Evolutionary conservation across 37 sponge, comb jelly and placozoan genomes (phyloP).

Genomic region (Diacarnus erythraeanus): DNA sequence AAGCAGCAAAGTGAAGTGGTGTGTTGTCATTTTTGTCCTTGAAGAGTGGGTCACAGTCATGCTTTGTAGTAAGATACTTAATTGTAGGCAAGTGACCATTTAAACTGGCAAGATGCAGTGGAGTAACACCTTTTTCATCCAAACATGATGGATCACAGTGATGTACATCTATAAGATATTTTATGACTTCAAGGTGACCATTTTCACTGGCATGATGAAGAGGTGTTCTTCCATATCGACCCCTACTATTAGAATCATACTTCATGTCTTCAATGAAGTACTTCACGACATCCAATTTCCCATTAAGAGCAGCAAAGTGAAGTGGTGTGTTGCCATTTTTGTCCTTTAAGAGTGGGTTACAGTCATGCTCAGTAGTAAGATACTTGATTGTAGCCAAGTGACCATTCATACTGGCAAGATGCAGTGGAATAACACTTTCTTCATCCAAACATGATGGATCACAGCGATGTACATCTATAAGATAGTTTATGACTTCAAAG

Average conservation of each 20-base stretch:
- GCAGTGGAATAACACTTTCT: background rate
- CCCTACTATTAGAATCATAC: background rate
- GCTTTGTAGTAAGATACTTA: background rate
- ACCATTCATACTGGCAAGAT: background rate
- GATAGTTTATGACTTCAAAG: background rate
- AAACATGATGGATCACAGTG: background rate
- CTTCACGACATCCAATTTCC: background rate
- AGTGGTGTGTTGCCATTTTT: background rate
- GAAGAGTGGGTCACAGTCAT: background rate
- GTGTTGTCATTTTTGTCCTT: background rate
- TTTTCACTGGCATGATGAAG: slow-evolving; percentile 7
- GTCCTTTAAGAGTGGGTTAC: background rate
- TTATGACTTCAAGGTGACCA: background rate
- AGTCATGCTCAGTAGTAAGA: background rate
- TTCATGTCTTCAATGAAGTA: background rate
- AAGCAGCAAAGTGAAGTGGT: slow-evolving; percentile 6
- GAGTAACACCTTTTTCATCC: background rate
- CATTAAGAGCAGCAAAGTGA: slow-evolving; percentile 8
- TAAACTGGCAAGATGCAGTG: slow-evolving; percentile 1
- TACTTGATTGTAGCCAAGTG: background rate
- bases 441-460: background rate
- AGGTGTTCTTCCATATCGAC: background rate
- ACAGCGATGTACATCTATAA: background rate
- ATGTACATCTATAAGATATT: background rate
- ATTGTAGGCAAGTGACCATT: background rate